Conservation (phyloP, 2,888 invertebrate species). For the Dicranocentrus wangi region DNA sequence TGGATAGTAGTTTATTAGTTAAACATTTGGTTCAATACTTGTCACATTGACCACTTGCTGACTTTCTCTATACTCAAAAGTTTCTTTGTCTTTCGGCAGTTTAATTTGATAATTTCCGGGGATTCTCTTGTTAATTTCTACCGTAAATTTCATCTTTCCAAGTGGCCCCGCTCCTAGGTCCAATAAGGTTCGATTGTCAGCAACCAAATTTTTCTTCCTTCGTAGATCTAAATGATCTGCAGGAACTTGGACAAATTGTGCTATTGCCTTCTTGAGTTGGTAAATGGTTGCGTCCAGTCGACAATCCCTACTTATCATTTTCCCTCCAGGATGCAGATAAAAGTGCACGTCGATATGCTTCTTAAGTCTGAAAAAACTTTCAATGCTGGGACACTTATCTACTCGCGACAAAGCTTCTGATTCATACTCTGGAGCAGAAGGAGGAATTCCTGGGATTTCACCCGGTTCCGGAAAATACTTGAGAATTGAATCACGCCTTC, state of each 20-base stretch:
- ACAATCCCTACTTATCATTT: constrained; percentile 67
- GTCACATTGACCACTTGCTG: constrained; percentile 30
- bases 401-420: constrained; percentile 47
- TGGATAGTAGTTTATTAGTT: too few species aligned
- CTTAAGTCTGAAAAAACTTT: constrained; percentile 66
- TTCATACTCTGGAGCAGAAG: constrained; percentile 26
- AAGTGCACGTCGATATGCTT: constrained; percentile 63
- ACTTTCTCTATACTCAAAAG: constrained; percentile 18
- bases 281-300: constrained; percentile 68
- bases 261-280: constrained; percentile 66
- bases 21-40: too few species aligned
- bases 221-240: constrained; percentile 67
- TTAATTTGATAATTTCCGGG: constrained; percentile 55
- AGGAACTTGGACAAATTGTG: constrained; percentile 67
- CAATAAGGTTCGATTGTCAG: constrained; percentile 65
- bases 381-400: constrained; percentile 69
- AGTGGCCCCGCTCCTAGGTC: constrained; percentile 65
- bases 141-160: constrained; percentile 66
- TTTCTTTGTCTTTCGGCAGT: constrained; percentile 59
- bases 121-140: constrained; percentile 68
- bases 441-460: constrained; percentile 29
- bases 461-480: constrained; percentile 24
- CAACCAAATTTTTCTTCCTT: constrained; percentile 64
- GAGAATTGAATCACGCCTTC: constrained; percentile 24
- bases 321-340: constrained; percentile 64